phyloP scores from a whole-genome alignment of 1,140 invertebrate genomes.

The Zaprionus camerounensis region DNA sequence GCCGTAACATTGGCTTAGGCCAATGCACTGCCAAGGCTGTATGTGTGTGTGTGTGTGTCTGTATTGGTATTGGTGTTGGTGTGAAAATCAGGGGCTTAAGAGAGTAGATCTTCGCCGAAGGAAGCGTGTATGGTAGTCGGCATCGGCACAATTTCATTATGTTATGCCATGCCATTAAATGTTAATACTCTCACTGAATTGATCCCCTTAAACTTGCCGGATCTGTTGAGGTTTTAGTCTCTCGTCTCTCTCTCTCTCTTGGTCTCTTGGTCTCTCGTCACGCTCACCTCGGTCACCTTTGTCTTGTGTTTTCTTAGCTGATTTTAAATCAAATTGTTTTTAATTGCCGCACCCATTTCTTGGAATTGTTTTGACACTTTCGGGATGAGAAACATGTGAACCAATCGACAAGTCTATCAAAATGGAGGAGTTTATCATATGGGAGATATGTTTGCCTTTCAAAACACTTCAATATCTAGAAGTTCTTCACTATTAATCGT shows the following conservation, averaged over 20 bases:
- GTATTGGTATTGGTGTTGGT: constrained; percentile 5
- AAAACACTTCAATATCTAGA: too few relatives aligned
- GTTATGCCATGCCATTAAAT: constrained; percentile 79
- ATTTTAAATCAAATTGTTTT: constrained; percentile 82
- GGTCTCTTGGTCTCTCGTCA: background rate
- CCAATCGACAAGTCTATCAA: too few relatives aligned
- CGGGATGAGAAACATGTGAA: constrained; percentile 11
- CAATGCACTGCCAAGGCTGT: constrained; percentile 16
- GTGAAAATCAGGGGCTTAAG: constrained; percentile 74
- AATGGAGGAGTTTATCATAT: too few relatives aligned
- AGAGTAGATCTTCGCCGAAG: background rate
- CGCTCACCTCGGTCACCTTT: constrained; percentile 7
- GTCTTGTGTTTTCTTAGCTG: constrained; percentile 67
- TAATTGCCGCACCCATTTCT: constrained; percentile 70
- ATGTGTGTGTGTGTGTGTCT: constrained; percentile 2
- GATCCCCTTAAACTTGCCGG: constrained; percentile 43
- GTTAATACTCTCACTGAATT: constrained; percentile 54
- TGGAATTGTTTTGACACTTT: constrained; percentile 67
- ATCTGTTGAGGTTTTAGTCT: constrained; percentile 1
- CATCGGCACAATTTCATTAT: constrained; percentile 73
- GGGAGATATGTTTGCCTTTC: too few relatives aligned
- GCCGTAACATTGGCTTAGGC: constrained; percentile 82
- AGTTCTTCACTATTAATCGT: too few relatives aligned
- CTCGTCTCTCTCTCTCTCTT: constrained; percentile 7
- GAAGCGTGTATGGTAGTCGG: constrained; percentile 30